These are phyloP conservation scores for Psilopogon haemacephalus DNA, from an alignment of 2,113 vertebrate genomes.

Conservation along the genomic window DNA sequence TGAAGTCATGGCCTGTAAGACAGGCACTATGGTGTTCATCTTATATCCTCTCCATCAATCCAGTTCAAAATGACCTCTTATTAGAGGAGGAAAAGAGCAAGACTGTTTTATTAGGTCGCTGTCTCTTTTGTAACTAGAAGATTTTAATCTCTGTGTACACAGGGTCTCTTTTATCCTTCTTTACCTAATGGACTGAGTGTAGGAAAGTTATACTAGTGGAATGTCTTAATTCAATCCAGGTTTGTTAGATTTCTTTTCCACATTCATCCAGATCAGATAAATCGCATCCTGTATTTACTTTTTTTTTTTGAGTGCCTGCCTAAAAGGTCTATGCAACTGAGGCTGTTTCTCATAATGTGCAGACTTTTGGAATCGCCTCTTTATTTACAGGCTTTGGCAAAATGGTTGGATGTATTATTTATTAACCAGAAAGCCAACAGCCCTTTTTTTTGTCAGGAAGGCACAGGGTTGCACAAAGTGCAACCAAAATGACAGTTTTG, in stretches of 20 bases:
- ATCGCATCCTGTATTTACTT: constrained; percentile 6
- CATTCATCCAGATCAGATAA: constrained; percentile 54
- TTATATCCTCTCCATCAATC: background rate
- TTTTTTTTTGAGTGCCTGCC: constrained; percentile 18
- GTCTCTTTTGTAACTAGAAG: background rate
- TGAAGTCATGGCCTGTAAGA: background rate
- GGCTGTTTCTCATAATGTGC: constrained; percentile 12
- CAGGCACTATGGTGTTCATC: background rate
- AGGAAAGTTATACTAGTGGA: background rate
- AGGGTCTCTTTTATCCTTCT: constrained; percentile 24
- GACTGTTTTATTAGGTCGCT: background rate
- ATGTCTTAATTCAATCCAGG: constrained; percentile 54
- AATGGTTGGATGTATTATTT: constrained; percentile 59
- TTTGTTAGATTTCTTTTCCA: constrained; percentile 31
- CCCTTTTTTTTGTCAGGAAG: background rate
- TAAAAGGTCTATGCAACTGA: background rate
- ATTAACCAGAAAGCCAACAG: constrained; percentile 64
- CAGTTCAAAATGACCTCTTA: background rate
- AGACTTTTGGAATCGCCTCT: constrained; percentile 41
- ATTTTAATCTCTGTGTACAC: constrained; percentile 2
- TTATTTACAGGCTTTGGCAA: constrained; percentile 59
- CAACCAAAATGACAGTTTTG: background rate
- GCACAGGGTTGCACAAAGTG: background rate
- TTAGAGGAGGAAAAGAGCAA: background rate
- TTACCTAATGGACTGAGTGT: background rate